Base-by-base conservation (phyloP, 2,797 vertebrate species). In the Psittacula derbiana region DNA sequence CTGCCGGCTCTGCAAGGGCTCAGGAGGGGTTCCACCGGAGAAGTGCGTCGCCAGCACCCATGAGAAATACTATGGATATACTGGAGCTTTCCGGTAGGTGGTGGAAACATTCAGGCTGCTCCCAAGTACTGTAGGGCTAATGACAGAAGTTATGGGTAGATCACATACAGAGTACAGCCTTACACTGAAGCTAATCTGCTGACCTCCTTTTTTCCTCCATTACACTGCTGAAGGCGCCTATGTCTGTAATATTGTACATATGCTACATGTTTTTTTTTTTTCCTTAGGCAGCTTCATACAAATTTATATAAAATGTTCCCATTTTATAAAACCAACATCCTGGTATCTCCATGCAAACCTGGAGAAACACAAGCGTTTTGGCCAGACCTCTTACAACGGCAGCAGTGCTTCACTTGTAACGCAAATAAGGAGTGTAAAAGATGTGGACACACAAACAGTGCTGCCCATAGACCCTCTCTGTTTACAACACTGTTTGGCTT, bases 1-100 rank as follows among this genome's bases (percentile, higher is more conserved):
- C 6, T 97, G 96, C 73, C 15, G 25, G 8, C 96, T 96, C 44
- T 96, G 96, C 94, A 33, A 92, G 76, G 96, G 96, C 53, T 96
- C 95, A 0, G 96, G 83, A 2, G 21, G 76, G 1, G 33, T 96
- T 15, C 87, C 72, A 0, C 78, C 80, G 0, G 95, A 95, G 85
- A 95, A 86, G 13, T 97, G 96, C 0, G 90, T 94, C 0, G 90
- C 96, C 92, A 97, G 6, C 93, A 95, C 93, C 92, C 96, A 95
- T 0, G 96, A 97, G 88, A 92, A 74, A 75, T 97, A 95, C 73
- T 96, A 93, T 0, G 96, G 96, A 4, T 97, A 97, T 10, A 93
- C 94, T 1, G 96, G 96, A n/a, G 94, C 95, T 10, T 14, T 97
- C 0, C 40, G 92, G 96, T 97, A 91, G 1, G 95, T 83, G 14